These are phyloP conservation scores for Resseliella maxima DNA, from an alignment of 2,888 invertebrate genomes.

Conservation along the genomic window DNA sequence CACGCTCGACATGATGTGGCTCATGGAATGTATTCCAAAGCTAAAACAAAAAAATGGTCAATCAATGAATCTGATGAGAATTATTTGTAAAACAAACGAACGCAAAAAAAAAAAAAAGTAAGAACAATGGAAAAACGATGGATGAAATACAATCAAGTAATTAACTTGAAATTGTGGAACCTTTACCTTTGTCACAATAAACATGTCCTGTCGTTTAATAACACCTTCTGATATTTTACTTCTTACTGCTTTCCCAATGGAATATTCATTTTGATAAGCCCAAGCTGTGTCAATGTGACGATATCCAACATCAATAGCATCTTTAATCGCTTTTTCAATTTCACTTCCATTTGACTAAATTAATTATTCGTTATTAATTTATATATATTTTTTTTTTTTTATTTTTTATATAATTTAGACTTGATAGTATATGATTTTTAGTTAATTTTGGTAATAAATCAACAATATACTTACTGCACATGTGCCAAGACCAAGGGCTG, in stretches of 20 bases:
- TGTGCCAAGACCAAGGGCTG: slow-evolving; percentile 52
- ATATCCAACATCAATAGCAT: slow-evolving; percentile 80
- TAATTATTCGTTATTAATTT: background rate
- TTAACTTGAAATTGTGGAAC: background rate
- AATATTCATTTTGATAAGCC: slow-evolving; percentile 76
- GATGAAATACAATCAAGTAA: background rate
- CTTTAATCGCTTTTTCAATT: slow-evolving; percentile 74
- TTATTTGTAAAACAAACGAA: no score
- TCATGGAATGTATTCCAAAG: slow-evolving; percentile 70
- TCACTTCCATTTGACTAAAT: slow-evolving; percentile 75
- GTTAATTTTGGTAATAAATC: background rate
- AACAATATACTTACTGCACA: slow-evolving; percentile 43
- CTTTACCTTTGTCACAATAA: slow-evolving; percentile 71
- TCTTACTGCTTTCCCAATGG: slow-evolving; percentile 75
- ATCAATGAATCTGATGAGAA: background rate
- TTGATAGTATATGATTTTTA: background rate
- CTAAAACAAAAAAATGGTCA: slow-evolving; percentile 59
- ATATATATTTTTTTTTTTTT: background rate
- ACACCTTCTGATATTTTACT: slow-evolving; percentile 74
- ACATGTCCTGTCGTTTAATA: slow-evolving; percentile 76
- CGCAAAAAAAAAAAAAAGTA: no score
- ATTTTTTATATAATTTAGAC: no score
- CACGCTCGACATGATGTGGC: slow-evolving; percentile 74
- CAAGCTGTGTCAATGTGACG: slow-evolving; percentile 76
- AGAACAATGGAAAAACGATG: background rate